These are phyloP conservation scores for Zygothrica quintamaculata DNA, from an alignment of 2,888 invertebrate genomes.

Conservation along the genomic window DNA sequence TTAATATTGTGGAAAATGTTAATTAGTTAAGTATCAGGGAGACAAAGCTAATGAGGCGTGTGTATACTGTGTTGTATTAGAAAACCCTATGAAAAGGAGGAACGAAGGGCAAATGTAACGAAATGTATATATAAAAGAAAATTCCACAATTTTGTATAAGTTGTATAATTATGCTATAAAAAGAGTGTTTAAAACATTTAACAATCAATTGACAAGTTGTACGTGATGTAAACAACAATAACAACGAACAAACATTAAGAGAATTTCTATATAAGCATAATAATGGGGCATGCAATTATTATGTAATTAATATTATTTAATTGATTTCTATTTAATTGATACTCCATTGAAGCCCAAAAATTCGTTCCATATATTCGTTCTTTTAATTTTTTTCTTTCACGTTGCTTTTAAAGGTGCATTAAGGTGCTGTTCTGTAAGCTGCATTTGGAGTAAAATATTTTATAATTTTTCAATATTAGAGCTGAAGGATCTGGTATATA, in stretches of 20 bases:
- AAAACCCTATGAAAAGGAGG: too few relatives aligned
- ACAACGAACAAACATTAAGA: slow-evolving; percentile 45
- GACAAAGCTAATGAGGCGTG: too few relatives aligned
- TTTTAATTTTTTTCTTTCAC: slow-evolving; percentile 17
- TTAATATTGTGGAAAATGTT: slow-evolving; percentile 7
- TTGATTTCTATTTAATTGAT: too few relatives aligned
- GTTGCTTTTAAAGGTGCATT: slow-evolving; percentile 84
- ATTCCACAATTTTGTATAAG: too few relatives aligned
- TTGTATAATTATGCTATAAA: background rate
- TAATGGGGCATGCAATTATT: slow-evolving; percentile 49
- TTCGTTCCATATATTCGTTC: slow-evolving; percentile 1
- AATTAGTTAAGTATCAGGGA: background rate
- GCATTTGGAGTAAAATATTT: slow-evolving; percentile 64
- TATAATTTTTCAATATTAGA: slow-evolving; percentile 20
- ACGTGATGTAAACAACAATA: slow-evolving; percentile 42
- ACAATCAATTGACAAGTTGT: slow-evolving; percentile 38
- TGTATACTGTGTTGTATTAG: too few relatives aligned
- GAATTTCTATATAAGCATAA: slow-evolving; percentile 9
- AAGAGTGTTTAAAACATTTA: slow-evolving; percentile 28
- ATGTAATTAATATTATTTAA: slow-evolving; percentile 1
- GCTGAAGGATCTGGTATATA: slow-evolving; percentile 1
- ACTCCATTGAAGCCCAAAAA: slow-evolving; percentile 25
- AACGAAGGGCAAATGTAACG: too few relatives aligned
- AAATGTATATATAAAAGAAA: too few relatives aligned
- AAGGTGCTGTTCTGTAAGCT: slow-evolving; percentile 85